Base-by-base conservation (phyloP, 2,797 vertebrate genomes). In the Sebastes hubbsi region DNA sequence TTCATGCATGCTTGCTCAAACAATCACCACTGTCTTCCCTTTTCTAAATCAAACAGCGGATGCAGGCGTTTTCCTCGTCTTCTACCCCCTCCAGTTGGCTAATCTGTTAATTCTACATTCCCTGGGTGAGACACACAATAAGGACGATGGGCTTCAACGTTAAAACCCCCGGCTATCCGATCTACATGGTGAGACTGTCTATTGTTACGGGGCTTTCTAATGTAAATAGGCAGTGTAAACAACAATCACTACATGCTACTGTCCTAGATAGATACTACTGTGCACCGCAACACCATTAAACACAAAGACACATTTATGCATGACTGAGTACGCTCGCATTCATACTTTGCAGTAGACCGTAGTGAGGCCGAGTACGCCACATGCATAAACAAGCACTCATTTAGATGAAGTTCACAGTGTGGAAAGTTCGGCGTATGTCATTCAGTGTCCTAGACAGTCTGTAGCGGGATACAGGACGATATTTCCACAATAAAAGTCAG, bases 71-170 rank as follows among this genome's bases (percentile, higher is more conserved):
- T 84, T 73, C 70, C 30, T 38, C 72, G 18, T 46, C 68, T 70
- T 11, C 63, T 12, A 14, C 10, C 69, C 68, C 73, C 82, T 79
- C 82, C 63, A 46, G 70, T 87, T 66, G 80, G 76, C 72, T 92
- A 94, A 94, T 95, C 93, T 91, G 91, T 90, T 93, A 91, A 93
- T 93, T 92, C 91, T 84, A 88, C 89, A 88, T 90, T 94, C 90
- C 86, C 91, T 22, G 85, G 88, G 83, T 88, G 83, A 90, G 81
- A 42, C 71, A 80, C 62, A 93, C 91, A 92, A 94, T 88, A 68
- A 85, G 70, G 79, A 84, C 24, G 78, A 77, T 64, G 87, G 83
- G 87, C 83, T 89, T 84, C 84, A 52, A 77, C 62, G 72, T 78
- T 76, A 81, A 86, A 89, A 86, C 88, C 81, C 77, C 59, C 63